phyloP scores from a whole-genome alignment of 2,797 vertebrate genomes.

The Spinus pinus region DNA sequence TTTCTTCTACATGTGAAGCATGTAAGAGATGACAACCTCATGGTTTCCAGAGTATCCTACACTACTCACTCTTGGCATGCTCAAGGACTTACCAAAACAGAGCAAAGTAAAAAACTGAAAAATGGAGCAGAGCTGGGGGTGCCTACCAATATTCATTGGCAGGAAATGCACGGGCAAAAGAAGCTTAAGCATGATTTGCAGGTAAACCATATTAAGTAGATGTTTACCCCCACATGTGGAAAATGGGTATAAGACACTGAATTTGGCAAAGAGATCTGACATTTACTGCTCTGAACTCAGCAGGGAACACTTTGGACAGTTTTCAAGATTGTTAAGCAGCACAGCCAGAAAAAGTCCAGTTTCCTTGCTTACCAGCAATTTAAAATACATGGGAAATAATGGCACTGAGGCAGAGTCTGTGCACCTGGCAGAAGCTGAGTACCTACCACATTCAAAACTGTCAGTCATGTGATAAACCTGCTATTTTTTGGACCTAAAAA shows the following conservation, averaged over 20 bases:
- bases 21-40: rapidly evolving
- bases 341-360: neutral
- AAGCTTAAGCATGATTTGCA: neutral
- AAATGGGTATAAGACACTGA: neutral
- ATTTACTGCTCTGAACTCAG: neutral
- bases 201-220: neutral
- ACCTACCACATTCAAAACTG: neutral
- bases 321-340: neutral
- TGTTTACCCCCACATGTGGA: neutral
- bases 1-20: neutral
- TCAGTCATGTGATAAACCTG: neutral
- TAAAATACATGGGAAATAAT: neutral
- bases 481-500: neutral
- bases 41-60: neutral
- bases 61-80: neutral
- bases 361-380: neutral
- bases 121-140: neutral
- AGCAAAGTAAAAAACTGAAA: neutral
- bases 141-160: neutral
- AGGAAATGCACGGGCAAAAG: neutral
- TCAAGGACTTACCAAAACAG: neutral
- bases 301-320: neutral
- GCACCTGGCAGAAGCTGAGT: neutral
- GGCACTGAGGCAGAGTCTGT: neutral
- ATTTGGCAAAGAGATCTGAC: neutral